A percentile compares a stretch with the other conserved stretches of the same genome.
Evolutionary conservation across 2,888 invertebrate genomes (phyloP).

Genomic region (Cybosia mesomella): DNA sequence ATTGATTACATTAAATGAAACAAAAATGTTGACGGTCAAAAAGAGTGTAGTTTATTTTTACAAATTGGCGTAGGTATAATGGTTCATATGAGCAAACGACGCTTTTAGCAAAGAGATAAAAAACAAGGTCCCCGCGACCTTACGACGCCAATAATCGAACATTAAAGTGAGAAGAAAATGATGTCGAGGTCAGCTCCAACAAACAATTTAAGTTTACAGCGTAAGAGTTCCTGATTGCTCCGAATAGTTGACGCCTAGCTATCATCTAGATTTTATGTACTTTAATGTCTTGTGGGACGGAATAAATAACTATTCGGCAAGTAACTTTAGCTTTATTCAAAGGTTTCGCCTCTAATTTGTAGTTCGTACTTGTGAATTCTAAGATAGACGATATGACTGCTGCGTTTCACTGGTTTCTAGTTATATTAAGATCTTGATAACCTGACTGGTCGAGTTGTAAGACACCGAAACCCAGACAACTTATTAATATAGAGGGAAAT

Average conservation of each 20-base stretch:
- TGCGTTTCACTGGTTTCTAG: no score
- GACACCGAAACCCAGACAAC: no score
- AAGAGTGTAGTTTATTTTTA: constrained; percentile 27
- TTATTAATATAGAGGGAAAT: no score
- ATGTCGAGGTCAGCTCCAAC: constrained; percentile 58
- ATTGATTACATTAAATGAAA: constrained; percentile 20
- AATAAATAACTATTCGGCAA: constrained; percentile 28
- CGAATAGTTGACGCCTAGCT: constrained; percentile 21
- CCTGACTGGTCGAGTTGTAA: no score
- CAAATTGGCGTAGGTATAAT: constrained; percentile 26
- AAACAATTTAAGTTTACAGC: constrained; percentile 48
- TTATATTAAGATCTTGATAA: no score
- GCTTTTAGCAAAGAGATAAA: constrained; percentile 44
- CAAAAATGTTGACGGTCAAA: constrained; percentile 21
- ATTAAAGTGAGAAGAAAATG: constrained; percentile 54
- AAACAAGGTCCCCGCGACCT: constrained; percentile 52
- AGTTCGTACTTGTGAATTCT: neutral
- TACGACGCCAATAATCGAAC: constrained; percentile 44
- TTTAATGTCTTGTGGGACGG: constrained; percentile 10
- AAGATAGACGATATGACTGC: no score
- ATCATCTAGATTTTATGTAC: constrained; percentile 14
- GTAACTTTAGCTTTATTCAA: neutral
- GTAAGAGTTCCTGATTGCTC: constrained; percentile 14
- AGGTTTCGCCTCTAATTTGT: neutral
- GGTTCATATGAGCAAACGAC: constrained; percentile 27